Evolutionary conservation across 2,888 invertebrate species (phyloP).

Genomic region (Lasioglossum vierecki): DNA sequence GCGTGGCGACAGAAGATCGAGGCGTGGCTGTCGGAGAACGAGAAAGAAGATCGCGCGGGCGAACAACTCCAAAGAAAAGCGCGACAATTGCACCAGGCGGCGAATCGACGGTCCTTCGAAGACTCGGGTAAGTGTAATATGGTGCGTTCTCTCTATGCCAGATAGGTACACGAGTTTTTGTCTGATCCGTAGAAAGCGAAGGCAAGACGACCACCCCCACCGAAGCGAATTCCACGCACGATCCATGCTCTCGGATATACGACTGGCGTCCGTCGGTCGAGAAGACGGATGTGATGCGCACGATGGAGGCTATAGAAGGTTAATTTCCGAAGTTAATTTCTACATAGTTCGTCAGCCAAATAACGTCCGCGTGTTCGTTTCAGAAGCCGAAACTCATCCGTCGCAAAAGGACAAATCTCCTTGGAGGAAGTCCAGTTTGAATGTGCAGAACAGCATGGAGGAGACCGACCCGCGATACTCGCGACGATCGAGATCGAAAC

Average conservation of each 20-base stretch:
- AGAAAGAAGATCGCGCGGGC: constrained; percentile 90
- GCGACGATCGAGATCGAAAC: constrained; percentile 83
- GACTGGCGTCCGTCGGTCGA: constrained; percentile 94
- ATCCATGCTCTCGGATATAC: constrained; percentile 87
- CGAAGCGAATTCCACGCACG: constrained; percentile 87
- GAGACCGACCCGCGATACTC: constrained; percentile 87
- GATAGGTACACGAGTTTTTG: background rate
- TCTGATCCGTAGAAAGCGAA: constrained; percentile 89
- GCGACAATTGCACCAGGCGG: constrained; percentile 88
- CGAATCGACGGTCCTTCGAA: constrained; percentile 92
- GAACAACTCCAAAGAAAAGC: constrained; percentile 89
- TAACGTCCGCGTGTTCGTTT: constrained; percentile 43
- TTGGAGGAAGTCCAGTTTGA: constrained; percentile 90
- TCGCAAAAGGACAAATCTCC: constrained; percentile 90
- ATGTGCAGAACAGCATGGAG: constrained; percentile 87
- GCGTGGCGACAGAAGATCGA: constrained; percentile 96
- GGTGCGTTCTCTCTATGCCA: background rate
- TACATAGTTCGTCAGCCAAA: background rate
- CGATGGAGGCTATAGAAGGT: constrained; percentile 95
- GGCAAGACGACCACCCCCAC: constrained; percentile 91
- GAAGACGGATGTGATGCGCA: constrained; percentile 92
- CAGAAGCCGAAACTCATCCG: constrained; percentile 88
- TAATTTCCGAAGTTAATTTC: constrained; percentile 47
- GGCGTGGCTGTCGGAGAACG: constrained; percentile 95
- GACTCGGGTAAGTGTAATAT: constrained; percentile 88